phyloP scores from a whole-genome alignment of 1,140 invertebrate genomes.

The Bicyclus anynana region DNA sequence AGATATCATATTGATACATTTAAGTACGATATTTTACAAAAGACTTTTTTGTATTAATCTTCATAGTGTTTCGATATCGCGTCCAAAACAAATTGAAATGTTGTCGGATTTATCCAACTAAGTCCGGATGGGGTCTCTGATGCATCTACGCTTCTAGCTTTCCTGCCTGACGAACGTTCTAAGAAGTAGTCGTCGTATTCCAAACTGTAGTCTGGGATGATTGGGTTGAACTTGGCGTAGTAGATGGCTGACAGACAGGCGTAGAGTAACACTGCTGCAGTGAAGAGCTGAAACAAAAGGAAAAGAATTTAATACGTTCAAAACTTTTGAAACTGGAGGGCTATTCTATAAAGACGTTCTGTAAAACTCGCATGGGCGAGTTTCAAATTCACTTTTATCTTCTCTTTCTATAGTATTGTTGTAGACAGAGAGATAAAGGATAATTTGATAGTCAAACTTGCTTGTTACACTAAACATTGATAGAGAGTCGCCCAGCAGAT shows the following conservation, averaged over 20 bases:
- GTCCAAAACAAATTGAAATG: constrained; percentile 71
- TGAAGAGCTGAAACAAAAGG: constrained; percentile 84
- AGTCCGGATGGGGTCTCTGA: constrained; percentile 60
- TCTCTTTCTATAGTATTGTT: too few species aligned
- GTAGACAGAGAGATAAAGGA: too few species aligned
- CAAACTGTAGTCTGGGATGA: constrained; percentile 83
- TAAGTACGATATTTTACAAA: neutral
- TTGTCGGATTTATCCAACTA: constrained; percentile 64
- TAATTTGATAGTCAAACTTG: too few species aligned
- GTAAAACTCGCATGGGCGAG: too few species aligned
- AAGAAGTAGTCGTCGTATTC: constrained; percentile 84
- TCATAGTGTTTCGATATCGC: constrained; percentile 61
- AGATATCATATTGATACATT: too few species aligned
- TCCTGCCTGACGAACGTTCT: constrained; percentile 73
- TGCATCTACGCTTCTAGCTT: constrained; percentile 60
- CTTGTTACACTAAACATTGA: too few species aligned
- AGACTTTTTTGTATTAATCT: constrained; percentile 25
- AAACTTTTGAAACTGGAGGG: neutral
- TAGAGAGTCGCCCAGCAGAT: too few species aligned
- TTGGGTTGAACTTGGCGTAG: constrained; percentile 90
- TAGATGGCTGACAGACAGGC: constrained; percentile 90
- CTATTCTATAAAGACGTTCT: too few species aligned
- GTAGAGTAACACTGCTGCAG: constrained; percentile 86
- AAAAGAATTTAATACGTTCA: constrained; percentile 3
- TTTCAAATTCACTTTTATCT: too few species aligned